Conservation (phyloP, 1,140 invertebrate genomes). For the Tetramorium parvispinum region DNA sequence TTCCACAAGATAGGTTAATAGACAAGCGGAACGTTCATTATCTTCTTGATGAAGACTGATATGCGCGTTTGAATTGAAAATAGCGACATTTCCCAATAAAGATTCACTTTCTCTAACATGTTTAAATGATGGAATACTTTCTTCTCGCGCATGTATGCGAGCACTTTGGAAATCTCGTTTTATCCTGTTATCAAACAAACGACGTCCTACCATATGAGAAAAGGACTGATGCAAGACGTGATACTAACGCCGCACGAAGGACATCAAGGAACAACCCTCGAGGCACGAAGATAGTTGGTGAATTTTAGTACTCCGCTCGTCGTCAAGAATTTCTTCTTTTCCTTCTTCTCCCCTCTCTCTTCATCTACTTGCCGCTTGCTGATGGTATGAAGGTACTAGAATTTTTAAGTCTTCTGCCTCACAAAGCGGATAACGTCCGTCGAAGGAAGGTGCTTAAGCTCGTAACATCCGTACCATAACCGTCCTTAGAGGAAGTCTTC, state of each 20-base stretch:
- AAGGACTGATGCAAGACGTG: neutral
- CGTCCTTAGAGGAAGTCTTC: constrained; percentile 51
- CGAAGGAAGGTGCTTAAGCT: constrained; percentile 65
- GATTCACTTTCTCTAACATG: neutral
- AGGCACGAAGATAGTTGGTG: constrained; percentile 68
- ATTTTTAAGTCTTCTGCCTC: constrained; percentile 80
- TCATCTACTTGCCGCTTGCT: constrained; percentile 13
- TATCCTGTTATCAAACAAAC: constrained; percentile 33
- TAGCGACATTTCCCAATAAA: constrained; percentile 49
- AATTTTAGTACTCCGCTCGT: constrained; percentile 73
- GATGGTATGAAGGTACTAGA: constrained; percentile 61
- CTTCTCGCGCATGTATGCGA: constrained; percentile 5
- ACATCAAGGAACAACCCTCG: constrained; percentile 60
- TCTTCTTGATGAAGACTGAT: constrained; percentile 5
- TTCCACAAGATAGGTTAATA: neutral
- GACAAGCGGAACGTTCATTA: neutral
- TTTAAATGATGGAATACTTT: constrained; percentile 49
- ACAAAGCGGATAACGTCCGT: constrained; percentile 78
- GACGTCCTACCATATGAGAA: constrained; percentile 26
- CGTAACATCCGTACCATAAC: constrained; percentile 63
- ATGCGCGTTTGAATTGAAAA: neutral
- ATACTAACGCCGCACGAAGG: neutral
- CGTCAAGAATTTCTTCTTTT: constrained; percentile 27
- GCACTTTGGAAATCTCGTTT: constrained; percentile 20
- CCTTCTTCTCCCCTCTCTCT: neutral